These are phyloP conservation scores for Pygocentrus nattereri DNA, from an alignment of 2,797 vertebrate species.

Conservation along the genomic window DNA sequence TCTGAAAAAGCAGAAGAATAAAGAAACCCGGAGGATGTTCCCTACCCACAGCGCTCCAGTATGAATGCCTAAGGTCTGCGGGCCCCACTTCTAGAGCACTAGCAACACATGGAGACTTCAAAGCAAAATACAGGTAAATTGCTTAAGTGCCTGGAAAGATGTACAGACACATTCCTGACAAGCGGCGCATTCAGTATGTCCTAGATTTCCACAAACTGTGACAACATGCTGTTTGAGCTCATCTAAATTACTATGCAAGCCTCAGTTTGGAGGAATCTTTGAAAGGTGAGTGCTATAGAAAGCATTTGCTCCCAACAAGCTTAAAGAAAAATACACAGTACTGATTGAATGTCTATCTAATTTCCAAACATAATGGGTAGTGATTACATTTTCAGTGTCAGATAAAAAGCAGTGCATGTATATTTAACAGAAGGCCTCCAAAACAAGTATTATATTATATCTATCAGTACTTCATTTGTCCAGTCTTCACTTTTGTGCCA, in stretches of 20 bases:
- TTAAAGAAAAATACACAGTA: not conserved
- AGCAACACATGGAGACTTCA: not conserved
- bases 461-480: too few species aligned
- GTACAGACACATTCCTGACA: constrained; percentile 9
- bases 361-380: too few species aligned
- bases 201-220: constrained; percentile 13
- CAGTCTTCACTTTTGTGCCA: too few species aligned
- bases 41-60: constrained; percentile 25
- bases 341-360: too few species aligned
- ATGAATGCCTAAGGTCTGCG: constrained; percentile 34
- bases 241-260: not conserved
- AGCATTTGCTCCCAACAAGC: not conserved
- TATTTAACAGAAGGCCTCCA: too few species aligned
- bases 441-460: too few species aligned
- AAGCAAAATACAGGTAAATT: constrained; percentile 24
- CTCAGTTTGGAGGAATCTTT: not conserved
- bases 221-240: constrained; percentile 4
- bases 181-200: not conserved
- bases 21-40: constrained; percentile 51
- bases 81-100: constrained; percentile 1
- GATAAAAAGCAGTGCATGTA: too few species aligned
- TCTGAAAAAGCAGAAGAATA: constrained; percentile 38
- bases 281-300: not conserved
- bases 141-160: constrained; percentile 33
- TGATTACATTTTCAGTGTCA: too few species aligned